Evolutionary conservation across 2,888 invertebrate species (phyloP), one percentile per base, ranked within the genome.

Genomic region (Anoncus sp.): DNA sequence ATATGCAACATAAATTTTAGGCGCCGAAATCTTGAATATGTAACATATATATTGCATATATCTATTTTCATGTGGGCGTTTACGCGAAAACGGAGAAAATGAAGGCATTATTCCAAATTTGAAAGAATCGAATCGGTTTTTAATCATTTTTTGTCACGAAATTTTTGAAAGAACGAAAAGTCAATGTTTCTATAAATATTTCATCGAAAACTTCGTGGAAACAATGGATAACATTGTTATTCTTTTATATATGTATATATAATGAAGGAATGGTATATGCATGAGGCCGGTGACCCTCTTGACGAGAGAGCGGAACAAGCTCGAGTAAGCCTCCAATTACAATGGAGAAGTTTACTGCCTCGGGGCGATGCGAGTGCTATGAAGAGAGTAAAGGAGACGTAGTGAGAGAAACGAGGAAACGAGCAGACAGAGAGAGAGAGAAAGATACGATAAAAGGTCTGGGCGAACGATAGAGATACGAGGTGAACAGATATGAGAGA

Each of bases 241-340:
- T 12, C 38, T 38, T 40, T 18, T 59, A 35, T n/a, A 16, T 45
- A 38, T n/a, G 45, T 66, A 49, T 38, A 57, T 55, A 22, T 43
- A 40, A 71, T 14, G 35, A 35, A 45, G 40, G 20, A 72, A 59
- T n/a, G 51, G 59, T 43, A 55, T 69, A 66, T 49, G 16, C 49
- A 53, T 18, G 75, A 76, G 80, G 77, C 73, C 79, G 75, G 72
- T 81, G 83, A 84, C 81, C 80, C 80, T 81, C 79, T 81, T 73
- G 72, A 76, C 73, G 55, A 40, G 65, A 66, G 77, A 70, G 49
- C 18, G 35, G 69, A 57, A 57, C 55, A 47, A 70, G 79, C 72
- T 81, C 75, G 76, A 81, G 79, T 80, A 80, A 83, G 79, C 80
- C 77, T 83, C 83, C 82, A 83, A 83, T 84, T 83, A 84, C 80